A percentile compares a stretch with the other conserved stretches of the same genome.
These are phyloP conservation scores for Brenthis ino DNA, from an alignment of 2,888 invertebrate genomes.

Conservation along the genomic window DNA sequence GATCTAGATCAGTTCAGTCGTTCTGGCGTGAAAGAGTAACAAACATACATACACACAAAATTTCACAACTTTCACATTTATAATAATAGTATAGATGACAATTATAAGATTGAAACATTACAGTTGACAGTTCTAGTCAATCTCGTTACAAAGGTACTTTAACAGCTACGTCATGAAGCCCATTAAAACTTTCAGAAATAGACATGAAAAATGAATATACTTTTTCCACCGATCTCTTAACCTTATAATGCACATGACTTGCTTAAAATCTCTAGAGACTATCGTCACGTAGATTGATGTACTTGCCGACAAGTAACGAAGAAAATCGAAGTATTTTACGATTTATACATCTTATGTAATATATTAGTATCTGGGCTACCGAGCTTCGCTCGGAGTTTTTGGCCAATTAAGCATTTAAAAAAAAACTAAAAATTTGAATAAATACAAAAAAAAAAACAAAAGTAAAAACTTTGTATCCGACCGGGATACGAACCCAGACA, in stretches of 20 bases:
- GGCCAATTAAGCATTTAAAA: too few species aligned
- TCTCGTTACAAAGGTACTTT: slow-evolving; percentile 25
- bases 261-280: slow-evolving; percentile 36
- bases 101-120: slow-evolving; percentile 11
- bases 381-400: too few species aligned
- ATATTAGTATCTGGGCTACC: background rate
- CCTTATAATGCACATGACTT: slow-evolving; percentile 58
- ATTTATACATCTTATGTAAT: background rate
- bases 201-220: slow-evolving; percentile 66
- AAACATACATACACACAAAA: too few species aligned
- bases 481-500: too few species aligned
- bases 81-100: too few species aligned
- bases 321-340: slow-evolving; percentile 13
- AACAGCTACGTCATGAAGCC: slow-evolving; percentile 50
- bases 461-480: too few species aligned
- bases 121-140: slow-evolving; percentile 18
- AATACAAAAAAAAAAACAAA: too few species aligned
- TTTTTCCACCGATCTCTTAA: slow-evolving; percentile 46
- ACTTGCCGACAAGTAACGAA: slow-evolving; percentile 1
- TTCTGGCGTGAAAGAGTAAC: too few species aligned
- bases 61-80: too few species aligned
- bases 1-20: too few species aligned
- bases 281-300: slow-evolving; percentile 28
- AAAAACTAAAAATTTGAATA: too few species aligned
- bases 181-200: slow-evolving; percentile 64